Conservation (phyloP, 2,797 vertebrate genomes). For the Oryzias dopingdopingensis region DNA sequence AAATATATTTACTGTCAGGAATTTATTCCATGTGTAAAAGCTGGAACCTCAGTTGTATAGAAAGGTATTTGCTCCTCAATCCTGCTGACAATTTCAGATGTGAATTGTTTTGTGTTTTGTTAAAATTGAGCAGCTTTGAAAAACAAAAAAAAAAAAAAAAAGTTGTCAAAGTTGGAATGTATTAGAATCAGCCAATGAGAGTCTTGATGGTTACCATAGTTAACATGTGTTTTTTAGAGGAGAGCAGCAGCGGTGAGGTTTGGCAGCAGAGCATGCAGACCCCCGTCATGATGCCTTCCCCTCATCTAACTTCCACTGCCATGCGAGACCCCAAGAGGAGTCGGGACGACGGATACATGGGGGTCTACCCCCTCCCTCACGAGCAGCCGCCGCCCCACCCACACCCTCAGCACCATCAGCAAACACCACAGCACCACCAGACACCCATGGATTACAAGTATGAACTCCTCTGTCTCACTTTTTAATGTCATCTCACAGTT, state of each 20-base stretch:
- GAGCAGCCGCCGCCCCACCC: slow-evolving; percentile 84
- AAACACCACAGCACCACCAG: slow-evolving; percentile 85
- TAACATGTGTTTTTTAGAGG: slow-evolving; percentile 73
- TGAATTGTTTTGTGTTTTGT: too few species aligned
- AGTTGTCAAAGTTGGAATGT: not conserved
- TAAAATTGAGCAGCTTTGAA: too few species aligned
- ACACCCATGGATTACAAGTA: slow-evolving; percentile 98
- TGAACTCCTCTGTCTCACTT: slow-evolving; percentile 21
- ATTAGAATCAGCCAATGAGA: not conserved
- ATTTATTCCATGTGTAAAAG: too few species aligned
- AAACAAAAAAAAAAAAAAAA: too few species aligned
- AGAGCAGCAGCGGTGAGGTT: slow-evolving; percentile 93
- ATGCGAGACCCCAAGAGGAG: slow-evolving; percentile 96
- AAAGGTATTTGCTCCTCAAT: too few species aligned
- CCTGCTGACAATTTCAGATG: too few species aligned
- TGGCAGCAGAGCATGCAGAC: slow-evolving; percentile 96
- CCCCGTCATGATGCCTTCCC: slow-evolving; percentile 95
- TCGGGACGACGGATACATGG: slow-evolving; percentile 94
- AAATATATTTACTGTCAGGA: too few species aligned
- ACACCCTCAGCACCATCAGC: slow-evolving; percentile 76
- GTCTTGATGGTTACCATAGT: not conserved
- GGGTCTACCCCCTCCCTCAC: slow-evolving; percentile 92
- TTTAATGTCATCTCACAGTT: slow-evolving; percentile 6
- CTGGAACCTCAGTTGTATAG: too few species aligned
- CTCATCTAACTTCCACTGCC: slow-evolving; percentile 95